Conservation (phyloP, 1,140 invertebrate genomes). For the Ylistrum balloti region DNA sequence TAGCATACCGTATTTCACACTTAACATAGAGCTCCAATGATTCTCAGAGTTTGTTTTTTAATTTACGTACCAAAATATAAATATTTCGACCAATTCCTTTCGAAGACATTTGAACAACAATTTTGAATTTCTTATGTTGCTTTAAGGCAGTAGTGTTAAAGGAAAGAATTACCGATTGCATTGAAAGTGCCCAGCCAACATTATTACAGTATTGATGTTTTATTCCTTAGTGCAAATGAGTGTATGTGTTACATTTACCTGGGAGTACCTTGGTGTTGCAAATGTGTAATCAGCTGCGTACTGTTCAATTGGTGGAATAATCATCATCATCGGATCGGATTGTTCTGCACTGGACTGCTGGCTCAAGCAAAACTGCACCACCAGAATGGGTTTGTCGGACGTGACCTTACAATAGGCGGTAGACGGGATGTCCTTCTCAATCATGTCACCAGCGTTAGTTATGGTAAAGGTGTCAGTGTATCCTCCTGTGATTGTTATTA, state of each 20-base stretch:
- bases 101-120: too few relatives aligned
- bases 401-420: slow-evolving; percentile 20
- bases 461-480: slow-evolving; percentile 44
- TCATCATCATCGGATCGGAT: slow-evolving; percentile 64
- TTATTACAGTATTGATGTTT: too few relatives aligned
- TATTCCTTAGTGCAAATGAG: too few relatives aligned
- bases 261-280: slow-evolving; percentile 54
- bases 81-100: too few relatives aligned
- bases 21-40: too few relatives aligned
- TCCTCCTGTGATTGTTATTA: slow-evolving; percentile 29
- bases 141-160: too few relatives aligned
- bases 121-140: too few relatives aligned
- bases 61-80: too few relatives aligned
- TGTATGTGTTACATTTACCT: neutral
- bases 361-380: slow-evolving; percentile 47
- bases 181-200: too few relatives aligned
- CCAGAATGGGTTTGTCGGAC: slow-evolving; percentile 48
- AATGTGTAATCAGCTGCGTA: slow-evolving; percentile 63
- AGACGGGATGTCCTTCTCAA: slow-evolving; percentile 41
- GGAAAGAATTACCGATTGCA: too few relatives aligned
- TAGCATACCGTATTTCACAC: too few relatives aligned
- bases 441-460: slow-evolving; percentile 36
- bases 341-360: slow-evolving; percentile 46
- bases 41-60: too few relatives aligned
- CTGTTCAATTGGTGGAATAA: slow-evolving; percentile 61